Evolutionary conservation across 2,113 vertebrate genomes (phyloP).

Genomic region (Cranoglanis bouderius): DNA sequence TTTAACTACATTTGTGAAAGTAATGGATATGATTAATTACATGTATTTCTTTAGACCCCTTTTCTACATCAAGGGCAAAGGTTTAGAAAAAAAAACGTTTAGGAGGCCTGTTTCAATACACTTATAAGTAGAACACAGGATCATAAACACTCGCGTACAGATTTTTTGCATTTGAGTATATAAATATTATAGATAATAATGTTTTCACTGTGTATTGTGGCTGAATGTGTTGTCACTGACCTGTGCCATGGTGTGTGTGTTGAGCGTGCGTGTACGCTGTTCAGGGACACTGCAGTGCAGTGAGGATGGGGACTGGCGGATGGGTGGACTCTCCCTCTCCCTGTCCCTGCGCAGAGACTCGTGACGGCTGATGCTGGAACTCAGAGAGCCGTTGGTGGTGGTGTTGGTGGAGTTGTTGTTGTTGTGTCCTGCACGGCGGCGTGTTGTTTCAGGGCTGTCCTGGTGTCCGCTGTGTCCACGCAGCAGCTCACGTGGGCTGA

Average conservation of each 20-base stretch:
- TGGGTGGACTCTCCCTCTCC: slow-evolving; percentile 88
- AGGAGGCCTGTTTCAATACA: neutral
- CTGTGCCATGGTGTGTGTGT: slow-evolving; percentile 91
- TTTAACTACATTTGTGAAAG: neutral
- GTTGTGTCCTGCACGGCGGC: slow-evolving; percentile 61
- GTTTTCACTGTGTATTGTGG: neutral
- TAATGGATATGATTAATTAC: neutral
- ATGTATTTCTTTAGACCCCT: neutral
- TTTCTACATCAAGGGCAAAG: neutral
- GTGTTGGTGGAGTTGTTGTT: neutral
- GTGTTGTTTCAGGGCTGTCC: slow-evolving; percentile 88
- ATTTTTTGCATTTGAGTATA: no score
- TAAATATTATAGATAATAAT: neutral
- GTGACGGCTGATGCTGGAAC: slow-evolving; percentile 86
- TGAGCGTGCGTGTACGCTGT: slow-evolving; percentile 79
- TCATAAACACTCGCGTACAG: no score
- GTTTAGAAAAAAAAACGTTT: neutral
- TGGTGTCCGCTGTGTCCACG: slow-evolving; percentile 81
- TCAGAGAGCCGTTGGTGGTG: slow-evolving; percentile 77
- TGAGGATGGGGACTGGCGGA: slow-evolving; percentile 87
- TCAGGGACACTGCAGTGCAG: slow-evolving; percentile 84
- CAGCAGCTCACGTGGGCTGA: slow-evolving; percentile 85
- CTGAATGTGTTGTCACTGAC: slow-evolving; percentile 60
- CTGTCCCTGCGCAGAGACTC: slow-evolving; percentile 81
- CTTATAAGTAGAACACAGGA: no score